Percentiles rank a stretch among this genome's conserved stretches.
Evolutionary conservation across 2,888 invertebrate genomes (phyloP).

Genomic region (Clepsis dumicolana): DNA sequence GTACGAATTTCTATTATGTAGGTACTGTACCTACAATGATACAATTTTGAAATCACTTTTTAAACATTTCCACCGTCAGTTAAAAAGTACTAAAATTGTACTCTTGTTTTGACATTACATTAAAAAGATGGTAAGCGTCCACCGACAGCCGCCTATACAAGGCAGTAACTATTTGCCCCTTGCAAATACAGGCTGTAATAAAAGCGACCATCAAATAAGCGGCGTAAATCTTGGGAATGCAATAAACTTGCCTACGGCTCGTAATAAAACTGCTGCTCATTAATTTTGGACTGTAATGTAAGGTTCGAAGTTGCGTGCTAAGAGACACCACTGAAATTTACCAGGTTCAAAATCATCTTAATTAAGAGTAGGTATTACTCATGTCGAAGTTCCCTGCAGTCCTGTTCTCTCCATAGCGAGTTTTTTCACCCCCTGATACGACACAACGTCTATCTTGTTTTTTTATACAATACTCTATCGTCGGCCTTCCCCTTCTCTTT

Average conservation of each 20-base stretch:
- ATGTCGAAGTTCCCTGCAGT: too few species aligned
- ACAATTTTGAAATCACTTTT: too few species aligned
- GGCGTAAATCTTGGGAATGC: constrained; percentile 33
- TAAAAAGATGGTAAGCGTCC: background rate
- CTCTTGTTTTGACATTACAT: background rate
- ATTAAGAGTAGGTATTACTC: too few species aligned
- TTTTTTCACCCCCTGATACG: too few species aligned
- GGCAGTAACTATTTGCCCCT: constrained; percentile 5
- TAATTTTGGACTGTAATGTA: constrained; percentile 8
- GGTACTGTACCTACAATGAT: too few species aligned
- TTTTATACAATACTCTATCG: too few species aligned
- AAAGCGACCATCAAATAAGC: constrained; percentile 28
- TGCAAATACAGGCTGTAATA: constrained; percentile 20
- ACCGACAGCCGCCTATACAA: background rate
- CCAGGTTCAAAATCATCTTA: background rate
- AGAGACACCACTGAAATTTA: background rate
- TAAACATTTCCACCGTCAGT: too few species aligned
- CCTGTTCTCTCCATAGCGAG: too few species aligned
- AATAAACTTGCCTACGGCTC: constrained; percentile 19
- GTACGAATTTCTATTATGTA: too few species aligned
- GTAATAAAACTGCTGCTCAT: constrained; percentile 12
- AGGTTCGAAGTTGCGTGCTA: background rate
- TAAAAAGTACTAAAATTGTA: too few species aligned
- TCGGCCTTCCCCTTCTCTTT: too few species aligned
- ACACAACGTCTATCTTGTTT: too few species aligned